Percentiles rank a stretch among this genome's conserved stretches.
Evolutionary conservation across 64 coral and sea anemone species (phyloP).

Genomic region (Dendrophyllia cribrosa): DNA sequence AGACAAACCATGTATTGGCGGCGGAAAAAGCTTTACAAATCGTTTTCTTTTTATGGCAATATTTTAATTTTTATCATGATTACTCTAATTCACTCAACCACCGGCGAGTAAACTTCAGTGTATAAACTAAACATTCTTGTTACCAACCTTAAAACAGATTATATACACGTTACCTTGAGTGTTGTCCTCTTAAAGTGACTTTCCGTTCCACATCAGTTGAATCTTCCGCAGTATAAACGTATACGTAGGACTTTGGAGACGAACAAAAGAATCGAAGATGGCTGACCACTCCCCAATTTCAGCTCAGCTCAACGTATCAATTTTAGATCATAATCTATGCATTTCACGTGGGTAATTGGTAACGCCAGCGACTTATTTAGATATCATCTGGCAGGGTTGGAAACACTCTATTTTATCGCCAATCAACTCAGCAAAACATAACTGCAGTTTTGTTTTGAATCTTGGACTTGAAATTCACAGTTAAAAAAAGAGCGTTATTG

Average conservation of each 20-base stretch:
- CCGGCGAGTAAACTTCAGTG: too few species aligned
- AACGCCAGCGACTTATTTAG: slow-evolving; percentile 13
- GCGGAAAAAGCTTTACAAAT: too few species aligned
- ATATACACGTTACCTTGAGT: too few species aligned
- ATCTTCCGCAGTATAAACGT: too few species aligned
- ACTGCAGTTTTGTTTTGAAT: neutral
- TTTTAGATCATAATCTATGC: slow-evolving; percentile 60
- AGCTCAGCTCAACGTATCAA: slow-evolving; percentile 14
- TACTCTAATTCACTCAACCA: too few species aligned
- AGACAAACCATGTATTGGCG: too few species aligned
- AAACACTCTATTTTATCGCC: neutral
- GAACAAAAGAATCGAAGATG: slow-evolving; percentile 16
- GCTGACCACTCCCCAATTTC: slow-evolving; percentile 21
- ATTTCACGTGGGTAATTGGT: slow-evolving; percentile 4
- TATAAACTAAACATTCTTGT: too few species aligned
- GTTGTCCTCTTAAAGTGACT: too few species aligned
- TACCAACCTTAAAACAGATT: too few species aligned
- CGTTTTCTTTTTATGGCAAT: too few species aligned
- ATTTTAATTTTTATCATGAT: too few species aligned
- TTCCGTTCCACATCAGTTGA: neutral
- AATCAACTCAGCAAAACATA: neutral
- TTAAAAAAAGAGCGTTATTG: neutral
- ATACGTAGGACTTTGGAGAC: neutral
- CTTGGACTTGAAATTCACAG: neutral
- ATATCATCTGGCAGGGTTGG: neutral